Conservation (phyloP, 2,113 vertebrate species). For the Carassius carassius region DNA sequence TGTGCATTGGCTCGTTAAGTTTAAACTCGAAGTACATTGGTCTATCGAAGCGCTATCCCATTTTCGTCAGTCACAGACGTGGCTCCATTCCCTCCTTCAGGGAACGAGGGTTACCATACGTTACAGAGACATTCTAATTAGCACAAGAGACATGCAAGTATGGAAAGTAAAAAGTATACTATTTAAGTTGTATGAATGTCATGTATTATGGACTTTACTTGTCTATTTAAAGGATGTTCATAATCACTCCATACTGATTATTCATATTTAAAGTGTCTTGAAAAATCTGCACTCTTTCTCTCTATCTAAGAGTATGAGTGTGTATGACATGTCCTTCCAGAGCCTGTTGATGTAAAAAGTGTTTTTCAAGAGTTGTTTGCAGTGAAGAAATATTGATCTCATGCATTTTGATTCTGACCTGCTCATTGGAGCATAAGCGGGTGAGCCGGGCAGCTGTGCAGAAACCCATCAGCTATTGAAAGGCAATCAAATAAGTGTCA, state of each 20-base stretch:
- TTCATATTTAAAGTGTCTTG: not conserved
- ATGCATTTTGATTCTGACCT: conserved; percentile 52
- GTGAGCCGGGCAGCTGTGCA: conserved; percentile 49
- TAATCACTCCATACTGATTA: not conserved
- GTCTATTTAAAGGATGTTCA: not conserved
- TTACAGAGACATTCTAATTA: too few species aligned
- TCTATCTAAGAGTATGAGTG: not conserved
- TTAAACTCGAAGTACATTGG: too few species aligned
- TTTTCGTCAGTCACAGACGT: too few species aligned
- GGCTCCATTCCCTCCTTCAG: too few species aligned
- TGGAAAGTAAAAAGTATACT: not conserved
- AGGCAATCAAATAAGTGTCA: conserved; percentile 62
- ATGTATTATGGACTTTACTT: not conserved
- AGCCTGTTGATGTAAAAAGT: conserved; percentile 53
- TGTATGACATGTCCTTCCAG: not conserved
- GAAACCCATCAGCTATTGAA: conserved; percentile 62
- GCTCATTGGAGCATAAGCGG: conserved; percentile 51
- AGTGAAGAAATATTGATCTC: conserved; percentile 46
- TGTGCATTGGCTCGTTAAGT: too few species aligned
- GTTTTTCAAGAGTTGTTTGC: conserved; percentile 54
- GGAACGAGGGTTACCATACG: too few species aligned
- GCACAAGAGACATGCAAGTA: not conserved
- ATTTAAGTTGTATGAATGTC: not conserved
- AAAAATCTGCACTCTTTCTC: not conserved
- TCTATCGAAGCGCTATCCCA: too few species aligned